Base-by-base conservation (phyloP, 1,140 invertebrate species). In the Hyles euphorbiae region DNA sequence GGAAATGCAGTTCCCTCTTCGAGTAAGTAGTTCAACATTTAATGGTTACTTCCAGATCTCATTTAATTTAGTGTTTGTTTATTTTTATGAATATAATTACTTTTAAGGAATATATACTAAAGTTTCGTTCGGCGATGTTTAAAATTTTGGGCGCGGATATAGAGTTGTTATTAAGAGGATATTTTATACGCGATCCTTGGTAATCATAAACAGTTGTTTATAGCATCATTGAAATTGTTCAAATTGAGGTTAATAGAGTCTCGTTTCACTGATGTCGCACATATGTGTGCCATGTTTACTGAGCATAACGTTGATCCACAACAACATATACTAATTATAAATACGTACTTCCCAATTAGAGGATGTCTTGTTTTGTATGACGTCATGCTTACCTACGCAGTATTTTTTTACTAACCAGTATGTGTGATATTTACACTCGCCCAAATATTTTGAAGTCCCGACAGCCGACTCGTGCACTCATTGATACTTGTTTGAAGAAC, bases 1-100 rank as follows among this genome's bases (percentile, higher is more conserved):
- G 85, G 85, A 88, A 86, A 87, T 88, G 83, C 82, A 88, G 81
- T 83, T 88, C 85, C 83, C 79, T 83, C 85, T 86, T 83, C 78
- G 61, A 83, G 83, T 87, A 73, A 84, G 85, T 88, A 78, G 36
- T 54, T 44, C 43, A 7, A 40, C 5, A 40, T 40, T 40, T 40
- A 40, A 40, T 40, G 36, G 5, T 40, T 40, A 5, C 36, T 40
- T 40, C 8, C 36, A 40, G 36, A 40, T 40, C 8, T 40, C 8
- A 40, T 40, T 40, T 40, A 5, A 40, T 40, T 40, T 40, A 40
- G 36, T 40, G 36, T 8, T 1, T 40, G 36, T 40, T 40, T 40
- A 40, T 40, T 40, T 40, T 40, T 40, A 8, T 40, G 22, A 22
- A 22, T 22, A 22, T 22, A 22, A 22, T 40, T 40, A 1, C 2